Evolutionary conservation across 1,140 invertebrate species (phyloP).

Genomic region (Eupristina koningsbergeri): DNA sequence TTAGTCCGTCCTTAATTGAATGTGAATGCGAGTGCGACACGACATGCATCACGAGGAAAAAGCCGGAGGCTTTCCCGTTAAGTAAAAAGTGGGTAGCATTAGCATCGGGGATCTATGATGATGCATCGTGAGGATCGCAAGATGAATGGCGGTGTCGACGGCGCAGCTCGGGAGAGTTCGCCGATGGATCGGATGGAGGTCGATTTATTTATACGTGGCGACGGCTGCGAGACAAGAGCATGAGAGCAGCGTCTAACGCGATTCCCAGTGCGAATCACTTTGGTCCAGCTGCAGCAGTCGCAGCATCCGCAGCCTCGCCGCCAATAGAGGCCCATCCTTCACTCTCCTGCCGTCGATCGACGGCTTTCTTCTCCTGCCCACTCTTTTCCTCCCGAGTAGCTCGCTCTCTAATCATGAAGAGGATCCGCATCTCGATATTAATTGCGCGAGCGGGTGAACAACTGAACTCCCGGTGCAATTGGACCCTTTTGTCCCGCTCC

Average conservation of each 20-base stretch:
- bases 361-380: not conserved
- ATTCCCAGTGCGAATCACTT: not conserved
- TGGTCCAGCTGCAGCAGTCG: not conserved
- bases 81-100: slow-evolving; percentile 43
- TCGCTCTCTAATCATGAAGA: not conserved
- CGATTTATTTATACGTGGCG: slow-evolving; percentile 45
- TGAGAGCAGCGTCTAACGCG: not conserved
- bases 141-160: not conserved
- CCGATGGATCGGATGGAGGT: slow-evolving; percentile 11
- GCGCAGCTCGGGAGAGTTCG: not conserved
- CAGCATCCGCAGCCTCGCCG: too few species aligned
- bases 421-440: too few species aligned
- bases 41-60: not conserved
- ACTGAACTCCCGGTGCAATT: too few species aligned
- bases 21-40: not conserved
- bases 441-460: too few species aligned
- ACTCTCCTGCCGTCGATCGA: not conserved
- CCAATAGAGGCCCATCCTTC: not conserved
- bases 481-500: too few species aligned
- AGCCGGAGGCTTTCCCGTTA: slow-evolving; percentile 26
- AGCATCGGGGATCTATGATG: slow-evolving; percentile 5
- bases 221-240: not conserved
- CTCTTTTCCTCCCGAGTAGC: too few species aligned
- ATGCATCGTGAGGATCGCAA: too few species aligned
- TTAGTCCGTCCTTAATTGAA: slow-evolving; percentile 17